These are phyloP conservation scores for Sebastes nivosus DNA, from an alignment of 2,797 vertebrate species.

Conservation along the genomic window DNA sequence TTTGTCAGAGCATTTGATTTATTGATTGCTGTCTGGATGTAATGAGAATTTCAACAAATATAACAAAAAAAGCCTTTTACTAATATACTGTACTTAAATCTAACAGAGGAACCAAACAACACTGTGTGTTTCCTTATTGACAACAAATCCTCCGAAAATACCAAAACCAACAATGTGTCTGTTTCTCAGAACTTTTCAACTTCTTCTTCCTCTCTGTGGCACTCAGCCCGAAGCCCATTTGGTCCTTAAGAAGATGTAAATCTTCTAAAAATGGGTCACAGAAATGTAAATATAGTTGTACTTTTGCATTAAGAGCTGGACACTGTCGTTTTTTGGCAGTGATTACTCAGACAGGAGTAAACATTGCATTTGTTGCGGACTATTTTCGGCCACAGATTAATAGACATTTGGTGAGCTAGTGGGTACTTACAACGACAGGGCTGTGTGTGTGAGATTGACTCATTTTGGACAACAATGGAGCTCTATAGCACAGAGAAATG, in stretches of 20 bases:
- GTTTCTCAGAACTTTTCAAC: not conserved
- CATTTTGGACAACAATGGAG: conserved; percentile 11
- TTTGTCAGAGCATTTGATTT: too few species aligned
- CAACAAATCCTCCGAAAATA: not conserved
- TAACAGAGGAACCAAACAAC: not conserved
- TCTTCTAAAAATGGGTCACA: conserved; percentile 15
- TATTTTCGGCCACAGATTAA: not conserved
- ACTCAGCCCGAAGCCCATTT: not conserved
- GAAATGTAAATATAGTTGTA: not conserved
- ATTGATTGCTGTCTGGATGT: too few species aligned
- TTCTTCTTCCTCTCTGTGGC: not conserved
- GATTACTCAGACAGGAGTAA: not conserved
- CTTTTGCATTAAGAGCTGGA: not conserved
- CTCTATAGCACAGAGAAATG: not conserved
- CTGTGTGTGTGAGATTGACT: not conserved
- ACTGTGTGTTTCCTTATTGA: not conserved
- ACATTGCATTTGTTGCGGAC: not conserved
- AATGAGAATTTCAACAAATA: too few species aligned
- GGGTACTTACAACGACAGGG: conserved; percentile 2
- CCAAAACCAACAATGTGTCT: not conserved
- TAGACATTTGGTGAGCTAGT: not conserved
- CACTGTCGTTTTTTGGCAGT: not conserved
- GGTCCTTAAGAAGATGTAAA: not conserved
- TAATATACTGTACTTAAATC: not conserved
- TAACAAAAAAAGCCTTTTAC: not conserved